Percentiles rank a stretch among this genome's conserved stretches.
Evolutionary conservation across 2,113 vertebrate genomes (phyloP).

Genomic region (Carassius auratus): DNA sequence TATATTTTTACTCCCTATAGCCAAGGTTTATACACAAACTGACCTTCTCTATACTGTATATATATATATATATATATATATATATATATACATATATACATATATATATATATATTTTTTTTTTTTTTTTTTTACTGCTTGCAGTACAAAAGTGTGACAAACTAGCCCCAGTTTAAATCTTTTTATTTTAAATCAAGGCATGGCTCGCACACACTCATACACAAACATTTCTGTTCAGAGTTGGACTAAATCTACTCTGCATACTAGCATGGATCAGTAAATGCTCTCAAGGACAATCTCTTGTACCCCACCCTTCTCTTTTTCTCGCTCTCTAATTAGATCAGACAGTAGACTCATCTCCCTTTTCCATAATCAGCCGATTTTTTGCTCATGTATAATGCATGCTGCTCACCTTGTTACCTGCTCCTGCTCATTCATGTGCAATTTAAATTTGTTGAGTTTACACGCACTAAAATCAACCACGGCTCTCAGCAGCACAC

Average conservation of each 20-base stretch:
- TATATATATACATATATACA: no score
- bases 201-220: constrained; percentile 1
- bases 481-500: constrained; percentile 86
- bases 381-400: constrained; percentile 87
- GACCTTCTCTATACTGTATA: not conserved
- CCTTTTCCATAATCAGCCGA: constrained; percentile 88
- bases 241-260: constrained; percentile 34
- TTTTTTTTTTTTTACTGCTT: no score
- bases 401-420: constrained; percentile 88
- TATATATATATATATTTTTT: no score
- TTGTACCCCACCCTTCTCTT: not conserved
- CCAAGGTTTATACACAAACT: not conserved
- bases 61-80: no score
- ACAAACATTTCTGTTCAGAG: constrained; percentile 19
- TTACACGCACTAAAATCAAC: constrained; percentile 90
- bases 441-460: constrained; percentile 91
- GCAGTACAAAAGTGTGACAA: not conserved
- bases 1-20: not conserved
- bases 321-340: constrained; percentile 80
- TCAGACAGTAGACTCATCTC: constrained; percentile 93
- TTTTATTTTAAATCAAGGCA: not conserved
- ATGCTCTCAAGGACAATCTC: constrained; percentile 81
- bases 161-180: not conserved
- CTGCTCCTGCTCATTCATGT: constrained; percentile 92
- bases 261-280: constrained; percentile 48